These are phyloP conservation scores for Caloenas nicobarica DNA, from an alignment of 2,113 vertebrate genomes.

Conservation along the genomic window DNA sequence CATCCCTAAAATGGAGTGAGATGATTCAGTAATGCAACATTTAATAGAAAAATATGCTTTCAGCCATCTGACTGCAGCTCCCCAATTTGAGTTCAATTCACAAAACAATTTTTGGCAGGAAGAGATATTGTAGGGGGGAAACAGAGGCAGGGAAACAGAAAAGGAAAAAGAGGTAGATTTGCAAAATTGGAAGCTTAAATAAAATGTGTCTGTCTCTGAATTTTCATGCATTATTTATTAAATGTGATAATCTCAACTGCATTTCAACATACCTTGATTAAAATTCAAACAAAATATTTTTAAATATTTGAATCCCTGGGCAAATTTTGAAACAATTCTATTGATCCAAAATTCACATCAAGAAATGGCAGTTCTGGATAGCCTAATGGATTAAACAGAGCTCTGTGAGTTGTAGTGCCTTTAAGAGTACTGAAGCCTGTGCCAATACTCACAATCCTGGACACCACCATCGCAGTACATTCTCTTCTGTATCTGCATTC, in stretches of 20 bases:
- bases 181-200: neutral
- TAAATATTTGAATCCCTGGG: neutral
- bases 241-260: neutral
- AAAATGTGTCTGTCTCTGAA: neutral
- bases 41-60: neutral
- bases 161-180: neutral
- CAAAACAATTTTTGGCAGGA: slow-evolving; percentile 6
- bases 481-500: neutral
- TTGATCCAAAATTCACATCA: neutral
- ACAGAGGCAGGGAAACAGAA: neutral
- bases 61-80: neutral
- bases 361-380: neutral
- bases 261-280: slow-evolving; percentile 8
- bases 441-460: neutral
- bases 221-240: slow-evolving; percentile 9
- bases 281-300: slow-evolving; percentile 39
- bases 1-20: neutral
- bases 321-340: neutral
- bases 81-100: neutral
- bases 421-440: neutral
- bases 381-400: slow-evolving; percentile 10
- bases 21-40: neutral
- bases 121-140: neutral
- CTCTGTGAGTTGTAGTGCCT: neutral
- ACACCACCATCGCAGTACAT: neutral